A percentile compares a stretch with the other conserved stretches of the same genome.
Evolutionary conservation across 2,113 vertebrate genomes (phyloP).

Genomic region (Mystacornis crossleyi): DNA sequence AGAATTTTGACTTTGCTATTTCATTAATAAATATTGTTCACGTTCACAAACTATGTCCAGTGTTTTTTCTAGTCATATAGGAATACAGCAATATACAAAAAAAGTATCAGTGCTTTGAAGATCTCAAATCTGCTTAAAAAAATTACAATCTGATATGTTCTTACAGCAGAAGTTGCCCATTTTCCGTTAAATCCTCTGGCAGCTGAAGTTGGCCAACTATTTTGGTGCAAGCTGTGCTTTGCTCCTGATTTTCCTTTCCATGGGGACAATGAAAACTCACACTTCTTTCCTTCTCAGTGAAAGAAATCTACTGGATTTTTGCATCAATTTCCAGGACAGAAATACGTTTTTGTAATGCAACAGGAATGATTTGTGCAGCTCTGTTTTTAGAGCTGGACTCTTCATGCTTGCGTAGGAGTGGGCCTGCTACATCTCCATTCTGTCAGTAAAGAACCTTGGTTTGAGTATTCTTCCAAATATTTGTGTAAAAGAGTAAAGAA

Average conservation of each 20-base stretch:
- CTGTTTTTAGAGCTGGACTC: not conserved
- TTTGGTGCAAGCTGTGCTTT: not conserved
- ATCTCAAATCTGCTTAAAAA: not conserved
- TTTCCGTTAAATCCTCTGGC: not conserved
- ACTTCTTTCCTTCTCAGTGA: not conserved
- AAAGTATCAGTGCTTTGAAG: not conserved
- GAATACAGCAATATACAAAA: not conserved
- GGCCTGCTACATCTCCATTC: not conserved
- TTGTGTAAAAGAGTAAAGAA: not conserved
- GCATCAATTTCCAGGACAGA: not conserved
- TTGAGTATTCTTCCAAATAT: not conserved
- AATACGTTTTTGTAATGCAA: not conserved
- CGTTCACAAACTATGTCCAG: not conserved
- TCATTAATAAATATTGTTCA: not conserved
- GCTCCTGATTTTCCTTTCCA: not conserved
- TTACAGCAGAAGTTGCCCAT: not conserved
- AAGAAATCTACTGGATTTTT: not conserved
- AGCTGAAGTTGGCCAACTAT: not conserved
- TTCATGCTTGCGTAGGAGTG: not conserved
- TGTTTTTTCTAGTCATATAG: not conserved
- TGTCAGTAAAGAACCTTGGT: not conserved
- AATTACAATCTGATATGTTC: not conserved
- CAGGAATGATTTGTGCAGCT: not conserved
- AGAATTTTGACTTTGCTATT: not conserved
- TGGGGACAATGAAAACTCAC: not conserved